Base-by-base conservation (phyloP, 2,888 invertebrate species). In the Drosophila fungiperda region DNA sequence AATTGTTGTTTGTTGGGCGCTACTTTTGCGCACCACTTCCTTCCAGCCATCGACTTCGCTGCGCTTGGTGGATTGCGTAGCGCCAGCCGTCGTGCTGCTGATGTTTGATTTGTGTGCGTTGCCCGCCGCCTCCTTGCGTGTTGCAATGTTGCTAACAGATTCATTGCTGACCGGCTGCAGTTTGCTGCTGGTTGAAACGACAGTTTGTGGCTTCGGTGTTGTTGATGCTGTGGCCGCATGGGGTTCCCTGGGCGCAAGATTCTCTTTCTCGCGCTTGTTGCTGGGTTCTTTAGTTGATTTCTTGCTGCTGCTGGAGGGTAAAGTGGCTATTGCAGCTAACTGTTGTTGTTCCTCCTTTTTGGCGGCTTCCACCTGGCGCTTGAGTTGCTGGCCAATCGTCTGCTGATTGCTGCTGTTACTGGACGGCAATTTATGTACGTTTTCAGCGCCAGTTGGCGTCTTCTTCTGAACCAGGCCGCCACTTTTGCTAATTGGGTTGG, bases 31-130 rank as follows among this genome's bases (percentile, higher is more conserved):
- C 11, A 97, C 97, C 53, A 99, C 99, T 94, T 99, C 99, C 92
- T 99, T 99, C 99, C 99, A 99, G 15, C 98, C 99, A 91, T 99
- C 98, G 4, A 87, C 80, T 89, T 99, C 97, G 80, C 97, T 96
- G 73, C 97, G 95, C 91, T 96, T 87, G 2, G 70, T 86, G 1
- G 67, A 23, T 36, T 72, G 59, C 32, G 38, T 26, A 9, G 29
- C 8, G 33, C 53, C 17, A 15, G 38, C 8, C 45, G 66, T 11
- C 3, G 67, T 50, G 60, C 55, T 35, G 33, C 58, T 7, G 54
- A 52, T 26, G 45, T 45, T 5, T n/a, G 62, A 33, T 35, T 63
- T 57, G 23, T 45, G 23, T 45, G 23, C 26, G 40, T 42, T 55
- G 33, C 52, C 12, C 8, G n/a, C 17, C 17, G 3, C 11, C 3